A percentile compares a stretch with the other conserved stretches of the same genome.
phyloP scores from a whole-genome alignment of 2,888 invertebrate species.

The Yponomeuta cagnagella region DNA sequence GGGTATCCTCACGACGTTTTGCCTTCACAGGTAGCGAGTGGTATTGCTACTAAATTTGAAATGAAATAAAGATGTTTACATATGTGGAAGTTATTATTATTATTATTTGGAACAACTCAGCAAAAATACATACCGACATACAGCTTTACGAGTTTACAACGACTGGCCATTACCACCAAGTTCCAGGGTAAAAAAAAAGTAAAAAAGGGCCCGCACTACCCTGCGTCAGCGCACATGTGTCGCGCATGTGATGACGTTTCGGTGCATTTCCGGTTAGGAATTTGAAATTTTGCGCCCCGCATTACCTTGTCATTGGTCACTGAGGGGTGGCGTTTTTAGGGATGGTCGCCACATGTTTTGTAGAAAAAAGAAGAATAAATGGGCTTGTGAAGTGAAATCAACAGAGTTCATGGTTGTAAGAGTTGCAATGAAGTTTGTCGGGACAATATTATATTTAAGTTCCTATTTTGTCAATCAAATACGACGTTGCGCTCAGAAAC shows the following conservation, averaged over 20 bases:
- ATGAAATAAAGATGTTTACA: no score
- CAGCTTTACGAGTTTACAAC: conserved; percentile 18
- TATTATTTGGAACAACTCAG: no score
- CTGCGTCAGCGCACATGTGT: conserved; percentile 63
- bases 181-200: conserved; percentile 46
- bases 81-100: no score
- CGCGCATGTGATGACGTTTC: conserved; percentile 53
- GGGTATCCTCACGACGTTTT: no score
- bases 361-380: not conserved
- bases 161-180: conserved; percentile 13
- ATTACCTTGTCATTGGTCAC: conserved; percentile 38
- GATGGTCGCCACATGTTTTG: conserved; percentile 18
- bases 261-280: conserved; percentile 58
- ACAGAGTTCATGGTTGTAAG: not conserved
- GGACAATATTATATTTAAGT: no score
- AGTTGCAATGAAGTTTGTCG: not conserved
- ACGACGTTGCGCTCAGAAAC: no score
- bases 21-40: no score
- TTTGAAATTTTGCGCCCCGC: conserved; percentile 50
- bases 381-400: not conserved
- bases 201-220: conserved; percentile 50
- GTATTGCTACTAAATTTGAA: no score
- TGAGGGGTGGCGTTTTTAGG: conserved; percentile 15
- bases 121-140: no score
- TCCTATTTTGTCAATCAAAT: no score